Evolutionary conservation across 2,888 invertebrate species (phyloP).

Genomic region (Sabatieria punctata): DNA sequence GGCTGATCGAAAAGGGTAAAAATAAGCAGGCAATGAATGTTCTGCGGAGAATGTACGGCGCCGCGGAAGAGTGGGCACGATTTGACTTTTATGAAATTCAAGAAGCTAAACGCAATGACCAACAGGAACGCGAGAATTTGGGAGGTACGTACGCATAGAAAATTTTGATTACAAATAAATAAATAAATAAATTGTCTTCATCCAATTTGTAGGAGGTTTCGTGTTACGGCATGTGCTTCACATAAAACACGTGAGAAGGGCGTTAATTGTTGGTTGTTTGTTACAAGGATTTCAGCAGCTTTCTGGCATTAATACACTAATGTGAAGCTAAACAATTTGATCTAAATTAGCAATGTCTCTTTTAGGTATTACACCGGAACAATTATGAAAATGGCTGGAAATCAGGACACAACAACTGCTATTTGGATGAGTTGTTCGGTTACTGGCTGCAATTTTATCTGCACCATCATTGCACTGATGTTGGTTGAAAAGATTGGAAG

Average conservation of each 20-base stretch:
- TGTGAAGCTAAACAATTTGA: neutral
- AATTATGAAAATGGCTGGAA: neutral
- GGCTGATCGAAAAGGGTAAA: no score
- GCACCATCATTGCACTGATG: neutral
- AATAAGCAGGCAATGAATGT: no score
- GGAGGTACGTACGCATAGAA: no score
- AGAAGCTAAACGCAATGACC: no score
- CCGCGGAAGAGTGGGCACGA: no score
- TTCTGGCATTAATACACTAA: neutral
- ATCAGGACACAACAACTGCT: neutral
- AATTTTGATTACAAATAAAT: no score
- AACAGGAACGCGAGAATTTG: no score
- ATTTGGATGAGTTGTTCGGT: neutral
- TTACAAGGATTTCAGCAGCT: neutral
- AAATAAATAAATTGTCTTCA: no score
- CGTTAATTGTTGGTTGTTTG: neutral
- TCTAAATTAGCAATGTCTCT: neutral
- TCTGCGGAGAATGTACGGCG: no score
- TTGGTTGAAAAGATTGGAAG: neutral
- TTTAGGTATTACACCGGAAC: neutral
- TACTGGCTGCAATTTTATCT: neutral
- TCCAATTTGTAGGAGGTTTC: no score
- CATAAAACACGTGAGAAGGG: neutral
- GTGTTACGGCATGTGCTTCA: neutral
- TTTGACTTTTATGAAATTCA: no score